A percentile compares a stretch with the other conserved stretches of the same genome.
Conservation (phyloP, 2,888 invertebrate genomes). For the Chaitophorus viminalis region DNA sequence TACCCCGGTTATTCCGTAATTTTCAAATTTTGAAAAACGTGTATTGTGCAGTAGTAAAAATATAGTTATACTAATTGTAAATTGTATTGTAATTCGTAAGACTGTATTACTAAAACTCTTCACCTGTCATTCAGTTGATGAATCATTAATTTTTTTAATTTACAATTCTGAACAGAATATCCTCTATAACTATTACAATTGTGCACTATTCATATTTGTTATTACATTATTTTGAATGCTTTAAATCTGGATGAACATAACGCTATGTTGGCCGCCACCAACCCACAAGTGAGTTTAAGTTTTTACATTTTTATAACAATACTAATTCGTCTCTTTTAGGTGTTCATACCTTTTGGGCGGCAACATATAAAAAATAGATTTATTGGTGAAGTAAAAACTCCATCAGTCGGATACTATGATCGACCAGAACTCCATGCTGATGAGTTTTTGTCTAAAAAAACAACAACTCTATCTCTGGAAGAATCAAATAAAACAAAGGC, state of each 20-base stretch:
- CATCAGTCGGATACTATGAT: constrained; percentile 69
- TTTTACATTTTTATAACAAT: constrained; percentile 56
- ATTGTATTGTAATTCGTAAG: too few species aligned
- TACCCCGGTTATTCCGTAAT: constrained; percentile 1
- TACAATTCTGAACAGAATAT: too few species aligned
- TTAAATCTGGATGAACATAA: constrained; percentile 87
- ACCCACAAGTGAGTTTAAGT: constrained; percentile 77
- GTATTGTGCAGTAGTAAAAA: background rate
- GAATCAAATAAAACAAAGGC: constrained; percentile 1
- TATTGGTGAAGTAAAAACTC: constrained; percentile 75
- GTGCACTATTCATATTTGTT: background rate
- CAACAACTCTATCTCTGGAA: background rate
- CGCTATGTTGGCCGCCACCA: constrained; percentile 89
- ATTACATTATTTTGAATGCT: constrained; percentile 23
- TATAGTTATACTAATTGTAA: too few species aligned
- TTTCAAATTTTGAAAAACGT: constrained; percentile 34
- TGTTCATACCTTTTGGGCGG: constrained; percentile 89
- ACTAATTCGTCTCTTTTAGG: constrained; percentile 69
- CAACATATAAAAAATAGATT: constrained; percentile 78
- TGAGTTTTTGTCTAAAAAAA: constrained; percentile 52
- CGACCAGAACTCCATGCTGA: constrained; percentile 74
- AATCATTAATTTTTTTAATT: too few species aligned
- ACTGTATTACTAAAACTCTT: too few species aligned
- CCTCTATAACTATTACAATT: background rate
- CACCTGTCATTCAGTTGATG: too few species aligned